phyloP scores from a whole-genome alignment of 1,140 invertebrate genomes.

The Heliconius himera region DNA sequence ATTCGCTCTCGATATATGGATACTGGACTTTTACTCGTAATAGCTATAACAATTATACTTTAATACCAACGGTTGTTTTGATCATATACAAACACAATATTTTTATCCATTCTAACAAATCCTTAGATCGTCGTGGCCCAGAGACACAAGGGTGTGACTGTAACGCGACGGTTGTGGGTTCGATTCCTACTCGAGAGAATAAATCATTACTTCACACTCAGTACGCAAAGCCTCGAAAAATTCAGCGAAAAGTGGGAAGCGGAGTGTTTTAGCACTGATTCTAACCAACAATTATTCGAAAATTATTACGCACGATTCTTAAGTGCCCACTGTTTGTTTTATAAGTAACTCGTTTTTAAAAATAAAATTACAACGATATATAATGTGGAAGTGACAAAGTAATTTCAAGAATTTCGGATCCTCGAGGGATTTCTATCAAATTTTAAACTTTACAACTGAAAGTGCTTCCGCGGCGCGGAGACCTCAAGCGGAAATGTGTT shows the following conservation, averaged over 20 bases:
- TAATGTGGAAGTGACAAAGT: constrained; percentile 17
- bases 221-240: too few relatives aligned
- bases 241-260: too few relatives aligned
- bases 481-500: constrained; percentile 44
- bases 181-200: too few relatives aligned
- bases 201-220: too few relatives aligned
- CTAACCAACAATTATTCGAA: not conserved
- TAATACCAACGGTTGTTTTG: not conserved
- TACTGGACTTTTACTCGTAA: not conserved
- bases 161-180: too few relatives aligned
- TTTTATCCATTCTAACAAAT: not conserved
- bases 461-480: constrained; percentile 40
- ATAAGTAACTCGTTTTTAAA: not conserved
- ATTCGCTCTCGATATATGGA: not conserved
- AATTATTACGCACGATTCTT: not conserved
- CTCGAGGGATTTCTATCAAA: constrained; percentile 42
- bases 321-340: not conserved
- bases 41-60: not conserved
- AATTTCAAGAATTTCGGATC: constrained; percentile 39
- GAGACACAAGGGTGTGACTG: too few relatives aligned
- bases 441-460: constrained; percentile 47
- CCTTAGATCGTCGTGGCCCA: too few relatives aligned
- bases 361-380: not conserved
- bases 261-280: too few relatives aligned
- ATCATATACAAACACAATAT: too few relatives aligned